Evolutionary conservation across 2,888 invertebrate species (phyloP), one percentile per base, ranked within the genome.

Genomic region (Drosophila lutescens): DNA sequence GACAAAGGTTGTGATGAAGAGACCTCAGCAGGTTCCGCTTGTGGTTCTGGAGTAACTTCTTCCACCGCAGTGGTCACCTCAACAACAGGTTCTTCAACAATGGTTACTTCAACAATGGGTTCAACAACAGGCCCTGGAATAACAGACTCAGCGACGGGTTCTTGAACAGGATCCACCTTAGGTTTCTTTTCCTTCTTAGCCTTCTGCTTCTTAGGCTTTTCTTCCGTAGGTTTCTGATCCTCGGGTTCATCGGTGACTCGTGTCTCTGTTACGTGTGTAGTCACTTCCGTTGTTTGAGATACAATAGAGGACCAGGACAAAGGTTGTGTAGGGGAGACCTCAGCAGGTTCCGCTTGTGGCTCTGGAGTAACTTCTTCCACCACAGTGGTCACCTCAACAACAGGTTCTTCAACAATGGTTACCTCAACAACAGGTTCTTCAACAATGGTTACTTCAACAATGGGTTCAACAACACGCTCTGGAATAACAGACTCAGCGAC

Each of bases 301-400:
- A 82, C 80, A 20, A 83, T 77, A 1, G 81, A 75, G 0, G 81
- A 81, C 81, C 81, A 81, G 2, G 80, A 78, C 10, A 53, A 56
- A n/a, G 60, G 44, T 15, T 47, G 40, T 2, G 49, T 15, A 13
- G 53, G 6, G 3, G 38, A 13, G 1, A 40, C 44, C 12, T 47
- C 44, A 5, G n/a, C 44, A 13, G 49, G 53, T 26, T 30, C 43
- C 12, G 13, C 47, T n/a, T 67, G 68, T 13, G 36, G 41, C 30
- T 46, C 50, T 4, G 36, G 7, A 1, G n/a, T n/a, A 9, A 36
- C 10, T 26, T 57, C 50, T 26, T 57, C 43, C 8, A 50, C 36
- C 4, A 56, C 13, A 43, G 26, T 30, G 2, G n/a, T 13, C 15
- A 43, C 26, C 32, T n/a, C n/a, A 49, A 49, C 5, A 10, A 15